These are phyloP conservation scores for Mesorhabditis belari DNA, from an alignment of 2,888 invertebrate genomes.

Conservation along the genomic window DNA sequence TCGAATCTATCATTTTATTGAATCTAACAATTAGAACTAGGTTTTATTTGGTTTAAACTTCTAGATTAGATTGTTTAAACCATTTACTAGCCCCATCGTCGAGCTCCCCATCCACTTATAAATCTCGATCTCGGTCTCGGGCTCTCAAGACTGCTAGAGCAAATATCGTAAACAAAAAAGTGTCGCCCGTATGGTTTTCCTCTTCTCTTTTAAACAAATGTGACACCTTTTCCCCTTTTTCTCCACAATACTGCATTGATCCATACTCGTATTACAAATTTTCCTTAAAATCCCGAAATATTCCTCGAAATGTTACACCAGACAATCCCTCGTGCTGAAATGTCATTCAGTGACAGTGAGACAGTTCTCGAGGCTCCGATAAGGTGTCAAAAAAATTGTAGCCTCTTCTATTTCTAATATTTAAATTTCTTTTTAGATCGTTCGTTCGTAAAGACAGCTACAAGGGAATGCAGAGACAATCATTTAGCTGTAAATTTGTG, in stretches of 20 bases:
- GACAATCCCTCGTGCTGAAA: background rate
- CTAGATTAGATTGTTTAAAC: too few species aligned
- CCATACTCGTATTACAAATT: background rate
- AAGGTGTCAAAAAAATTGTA: background rate
- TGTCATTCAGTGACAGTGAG: background rate
- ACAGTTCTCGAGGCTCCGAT: background rate
- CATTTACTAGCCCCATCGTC: too few species aligned
- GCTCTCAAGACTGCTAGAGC: background rate
- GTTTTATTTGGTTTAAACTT: too few species aligned
- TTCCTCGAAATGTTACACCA: background rate
- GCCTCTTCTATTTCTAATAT: too few species aligned
- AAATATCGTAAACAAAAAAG: background rate
- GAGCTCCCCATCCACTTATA: background rate
- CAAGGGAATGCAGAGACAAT: conserved; percentile 46
- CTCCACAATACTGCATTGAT: background rate
- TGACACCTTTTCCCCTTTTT: background rate
- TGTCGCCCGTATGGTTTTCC: too few species aligned
- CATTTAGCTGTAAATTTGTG: too few species aligned
- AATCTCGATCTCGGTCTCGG: background rate
- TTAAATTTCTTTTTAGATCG: conserved; percentile 48
- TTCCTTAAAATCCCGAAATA: too few species aligned
- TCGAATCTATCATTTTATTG: too few species aligned
- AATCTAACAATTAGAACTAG: too few species aligned
- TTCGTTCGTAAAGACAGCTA: conserved; percentile 48
- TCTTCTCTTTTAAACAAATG: too few species aligned